Conservation (phyloP, 2,888 invertebrate species). For the Hirtodrosophila alboralis region DNA sequence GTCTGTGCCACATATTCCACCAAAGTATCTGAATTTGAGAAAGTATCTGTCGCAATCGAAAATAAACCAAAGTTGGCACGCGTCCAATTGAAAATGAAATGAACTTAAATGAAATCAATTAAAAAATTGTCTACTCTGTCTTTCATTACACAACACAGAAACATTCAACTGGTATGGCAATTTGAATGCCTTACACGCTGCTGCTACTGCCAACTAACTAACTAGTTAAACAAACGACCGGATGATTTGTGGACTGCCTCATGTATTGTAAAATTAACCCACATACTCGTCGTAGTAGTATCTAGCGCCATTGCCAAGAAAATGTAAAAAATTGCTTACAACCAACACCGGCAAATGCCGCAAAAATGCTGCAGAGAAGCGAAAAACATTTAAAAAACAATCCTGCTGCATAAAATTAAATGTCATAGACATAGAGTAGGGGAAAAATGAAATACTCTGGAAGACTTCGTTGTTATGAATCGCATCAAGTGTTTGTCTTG, state of each 20-base stretch:
- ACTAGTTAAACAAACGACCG: constrained; percentile 21
- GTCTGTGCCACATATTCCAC: constrained; percentile 22
- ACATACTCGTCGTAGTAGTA: too few species aligned
- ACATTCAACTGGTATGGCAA: constrained; percentile 56
- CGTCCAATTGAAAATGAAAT: constrained; percentile 53
- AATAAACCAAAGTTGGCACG: constrained; percentile 52
- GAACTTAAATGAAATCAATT: constrained; percentile 55
- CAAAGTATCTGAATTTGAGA: constrained; percentile 32
- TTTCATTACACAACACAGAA: constrained; percentile 48
- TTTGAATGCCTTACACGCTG: constrained; percentile 76
- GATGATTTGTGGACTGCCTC: constrained; percentile 53
- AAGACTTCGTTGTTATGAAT: constrained; percentile 23
- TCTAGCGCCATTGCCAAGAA: constrained; percentile 31
- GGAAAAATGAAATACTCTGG: constrained; percentile 29
- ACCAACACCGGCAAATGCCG: constrained; percentile 17
- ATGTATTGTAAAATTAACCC: constrained; percentile 44
- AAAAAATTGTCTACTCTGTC: constrained; percentile 50
- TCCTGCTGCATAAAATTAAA: constrained; percentile 65
- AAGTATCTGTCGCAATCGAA: constrained; percentile 52
- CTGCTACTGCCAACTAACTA: constrained; percentile 11
- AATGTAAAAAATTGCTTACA: constrained; percentile 50
- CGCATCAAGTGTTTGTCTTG: constrained; percentile 36
- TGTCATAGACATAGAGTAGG: constrained; percentile 20
- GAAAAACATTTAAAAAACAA: constrained; percentile 23
- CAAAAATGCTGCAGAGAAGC: constrained; percentile 29